Evolutionary conservation across 1,140 invertebrate genomes (phyloP).

Genomic region (Leptopilina boulardi): DNA sequence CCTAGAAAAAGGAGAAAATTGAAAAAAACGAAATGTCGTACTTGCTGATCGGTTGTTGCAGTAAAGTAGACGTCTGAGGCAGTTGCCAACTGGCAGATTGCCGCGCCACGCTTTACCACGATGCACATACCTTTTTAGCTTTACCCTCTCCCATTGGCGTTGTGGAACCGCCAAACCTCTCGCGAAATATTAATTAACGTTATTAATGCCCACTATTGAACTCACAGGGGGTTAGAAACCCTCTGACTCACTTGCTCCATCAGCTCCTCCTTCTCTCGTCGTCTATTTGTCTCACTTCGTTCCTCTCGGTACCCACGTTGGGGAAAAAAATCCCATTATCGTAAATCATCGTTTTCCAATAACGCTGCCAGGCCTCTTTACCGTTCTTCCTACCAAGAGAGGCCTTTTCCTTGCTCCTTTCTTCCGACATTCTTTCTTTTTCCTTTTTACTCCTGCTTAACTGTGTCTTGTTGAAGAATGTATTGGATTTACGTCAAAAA

Average conservation of each 20-base stretch:
- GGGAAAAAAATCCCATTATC: conserved; percentile 74
- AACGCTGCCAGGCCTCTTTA: conserved; percentile 73
- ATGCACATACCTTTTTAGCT: conserved; percentile 48
- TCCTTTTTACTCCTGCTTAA: conserved; percentile 54
- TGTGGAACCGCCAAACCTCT: conserved; percentile 69
- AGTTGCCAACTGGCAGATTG: conserved; percentile 73
- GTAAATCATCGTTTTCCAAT: conserved; percentile 78
- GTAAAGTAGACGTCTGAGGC: conserved; percentile 54
- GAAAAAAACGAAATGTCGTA: conserved; percentile 38
- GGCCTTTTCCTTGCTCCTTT: conserved; percentile 44
- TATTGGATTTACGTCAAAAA: conserved; percentile 19
- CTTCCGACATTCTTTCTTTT: conserved; percentile 43
- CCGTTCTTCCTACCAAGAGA: conserved; percentile 51
- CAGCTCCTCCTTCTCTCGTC: conserved; percentile 51
- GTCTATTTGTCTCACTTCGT: conserved; percentile 56
- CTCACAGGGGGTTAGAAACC: conserved; percentile 51
- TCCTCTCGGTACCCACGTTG: conserved; percentile 55
- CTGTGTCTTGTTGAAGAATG: conserved; percentile 53
- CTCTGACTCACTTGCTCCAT: conserved; percentile 46
- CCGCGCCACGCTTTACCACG: conserved; percentile 50
- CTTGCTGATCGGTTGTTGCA: conserved; percentile 43
- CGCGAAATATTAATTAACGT: conserved; percentile 76
- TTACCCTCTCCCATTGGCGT: conserved; percentile 48
- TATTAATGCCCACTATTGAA: conserved; percentile 73
- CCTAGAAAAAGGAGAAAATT: conserved; percentile 35